These are phyloP conservation scores for Perca fluviatilis DNA, from an alignment of 2,113 vertebrate genomes.

Conservation along the genomic window DNA sequence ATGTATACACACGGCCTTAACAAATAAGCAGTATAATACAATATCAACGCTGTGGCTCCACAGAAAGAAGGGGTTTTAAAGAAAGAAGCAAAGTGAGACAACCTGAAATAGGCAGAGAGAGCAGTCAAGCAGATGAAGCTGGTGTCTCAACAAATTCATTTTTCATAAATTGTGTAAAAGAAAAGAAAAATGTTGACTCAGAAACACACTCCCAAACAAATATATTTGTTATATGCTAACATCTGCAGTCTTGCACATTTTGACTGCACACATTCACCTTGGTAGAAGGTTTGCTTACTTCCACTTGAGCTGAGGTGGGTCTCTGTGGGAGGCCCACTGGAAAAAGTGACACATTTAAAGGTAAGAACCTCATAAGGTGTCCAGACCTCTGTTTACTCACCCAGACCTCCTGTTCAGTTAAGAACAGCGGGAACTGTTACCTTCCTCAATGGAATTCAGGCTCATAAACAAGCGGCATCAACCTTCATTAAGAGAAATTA, in stretches of 20 bases:
- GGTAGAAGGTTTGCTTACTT: constrained; percentile 44
- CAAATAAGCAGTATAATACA: constrained; percentile 79
- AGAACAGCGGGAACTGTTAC: constrained; percentile 67
- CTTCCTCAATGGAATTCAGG: constrained; percentile 66
- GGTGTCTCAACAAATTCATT: constrained; percentile 27
- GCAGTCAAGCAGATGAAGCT: constrained; percentile 34
- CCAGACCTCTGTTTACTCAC: constrained; percentile 44
- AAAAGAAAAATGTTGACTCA: constrained; percentile 41
- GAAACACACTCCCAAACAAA: constrained; percentile 48
- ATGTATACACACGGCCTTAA: constrained; percentile 77
- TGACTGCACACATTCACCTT: constrained; percentile 20
- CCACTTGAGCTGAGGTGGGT: constrained; percentile 49
- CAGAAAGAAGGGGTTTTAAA: constrained; percentile 17
- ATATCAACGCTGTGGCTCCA: constrained; percentile 69
- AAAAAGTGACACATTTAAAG: constrained; percentile 79
- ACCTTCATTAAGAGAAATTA: constrained; percentile 46
- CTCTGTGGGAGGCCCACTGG: constrained; percentile 74
- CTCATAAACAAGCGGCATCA: constrained; percentile 70
- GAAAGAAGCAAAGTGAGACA: constrained; percentile 28
- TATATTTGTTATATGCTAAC: constrained; percentile 27
- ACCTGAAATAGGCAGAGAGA: constrained; percentile 28
- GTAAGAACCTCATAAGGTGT: constrained; percentile 66
- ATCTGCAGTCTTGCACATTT: constrained; percentile 29
- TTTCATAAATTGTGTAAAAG: constrained; percentile 48
- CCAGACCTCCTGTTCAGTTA: constrained; percentile 57